These are phyloP conservation scores for Pseudochirops cupreus DNA, from an alignment of 2,797 vertebrate species.

Conservation along the genomic window DNA sequence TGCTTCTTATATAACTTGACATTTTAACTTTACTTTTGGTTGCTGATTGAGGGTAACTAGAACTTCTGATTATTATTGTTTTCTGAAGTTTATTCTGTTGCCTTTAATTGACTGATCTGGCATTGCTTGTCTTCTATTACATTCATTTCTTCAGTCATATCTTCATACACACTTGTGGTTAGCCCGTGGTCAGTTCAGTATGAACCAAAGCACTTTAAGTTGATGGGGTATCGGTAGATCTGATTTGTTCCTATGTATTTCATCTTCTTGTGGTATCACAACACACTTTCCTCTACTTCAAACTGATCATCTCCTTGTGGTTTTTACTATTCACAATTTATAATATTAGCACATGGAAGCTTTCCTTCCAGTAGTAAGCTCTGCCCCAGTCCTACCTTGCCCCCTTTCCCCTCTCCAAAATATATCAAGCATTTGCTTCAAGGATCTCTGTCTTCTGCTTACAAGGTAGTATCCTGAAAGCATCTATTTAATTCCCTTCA, in stretches of 20 bases:
- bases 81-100: not conserved
- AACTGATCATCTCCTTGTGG: not conserved
- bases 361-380: not conserved
- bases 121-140: not conserved
- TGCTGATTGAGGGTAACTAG: not conserved
- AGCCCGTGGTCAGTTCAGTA: not conserved
- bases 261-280: not conserved
- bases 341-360: not conserved
- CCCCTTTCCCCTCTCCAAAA: not conserved
- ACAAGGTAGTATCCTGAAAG: not conserved
- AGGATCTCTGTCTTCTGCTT: not conserved
- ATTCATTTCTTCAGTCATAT: not conserved
- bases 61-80: not conserved
- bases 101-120: not conserved
- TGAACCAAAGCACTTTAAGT: not conserved
- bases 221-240: not conserved
- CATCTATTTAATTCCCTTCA: not conserved
- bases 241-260: not conserved
- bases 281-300: not conserved
- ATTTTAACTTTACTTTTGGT: not conserved
- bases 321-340: not conserved
- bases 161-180: not conserved
- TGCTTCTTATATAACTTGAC: not conserved
- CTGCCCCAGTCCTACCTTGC: not conserved
- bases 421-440: not conserved